Evolutionary conservation across 1,140 invertebrate genomes (phyloP).

Genomic region (Camponotus pennsylvanicus): DNA sequence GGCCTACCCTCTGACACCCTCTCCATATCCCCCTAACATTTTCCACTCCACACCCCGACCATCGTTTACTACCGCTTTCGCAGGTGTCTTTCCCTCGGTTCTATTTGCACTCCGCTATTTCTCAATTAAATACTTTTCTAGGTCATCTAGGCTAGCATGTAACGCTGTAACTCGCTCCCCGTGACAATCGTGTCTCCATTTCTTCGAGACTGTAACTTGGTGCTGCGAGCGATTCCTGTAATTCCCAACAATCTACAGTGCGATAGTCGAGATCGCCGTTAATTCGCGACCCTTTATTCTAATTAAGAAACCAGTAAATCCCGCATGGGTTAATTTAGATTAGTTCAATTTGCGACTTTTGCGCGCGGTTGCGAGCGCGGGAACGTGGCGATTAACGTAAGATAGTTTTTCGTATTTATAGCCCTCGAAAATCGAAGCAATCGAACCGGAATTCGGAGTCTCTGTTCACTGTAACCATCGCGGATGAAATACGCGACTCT

Average conservation of each 20-base stretch:
- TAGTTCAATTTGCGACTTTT: constrained; percentile 9
- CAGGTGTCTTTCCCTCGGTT: constrained; percentile 19
- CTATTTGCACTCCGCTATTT: constrained; percentile 33
- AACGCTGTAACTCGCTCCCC: background rate
- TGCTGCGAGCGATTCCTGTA: background rate
- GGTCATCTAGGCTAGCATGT: background rate
- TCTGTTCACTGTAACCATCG: constrained; percentile 16
- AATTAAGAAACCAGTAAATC: background rate
- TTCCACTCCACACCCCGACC: constrained; percentile 33
- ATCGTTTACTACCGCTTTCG: constrained; percentile 30
- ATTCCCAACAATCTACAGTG: background rate
- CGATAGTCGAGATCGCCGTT: background rate
- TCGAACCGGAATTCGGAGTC: constrained; percentile 15
- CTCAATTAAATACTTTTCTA: constrained; percentile 38
- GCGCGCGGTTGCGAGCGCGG: background rate
- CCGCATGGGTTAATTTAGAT: constrained; percentile 15
- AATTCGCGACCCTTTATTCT: background rate
- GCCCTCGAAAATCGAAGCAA: constrained; percentile 47
- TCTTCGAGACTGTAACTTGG: constrained; percentile 17
- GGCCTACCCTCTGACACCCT: constrained; percentile 67
- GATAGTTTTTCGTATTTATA: constrained; percentile 38
- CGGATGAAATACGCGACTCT: constrained; percentile 51
- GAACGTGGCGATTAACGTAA: constrained; percentile 26
- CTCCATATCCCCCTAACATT: constrained; percentile 29
- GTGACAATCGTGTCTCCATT: background rate